Evolutionary conservation across 1,140 invertebrate species (phyloP), one percentile per base, ranked within the genome.

Genomic region (Halictus rubicundus): DNA sequence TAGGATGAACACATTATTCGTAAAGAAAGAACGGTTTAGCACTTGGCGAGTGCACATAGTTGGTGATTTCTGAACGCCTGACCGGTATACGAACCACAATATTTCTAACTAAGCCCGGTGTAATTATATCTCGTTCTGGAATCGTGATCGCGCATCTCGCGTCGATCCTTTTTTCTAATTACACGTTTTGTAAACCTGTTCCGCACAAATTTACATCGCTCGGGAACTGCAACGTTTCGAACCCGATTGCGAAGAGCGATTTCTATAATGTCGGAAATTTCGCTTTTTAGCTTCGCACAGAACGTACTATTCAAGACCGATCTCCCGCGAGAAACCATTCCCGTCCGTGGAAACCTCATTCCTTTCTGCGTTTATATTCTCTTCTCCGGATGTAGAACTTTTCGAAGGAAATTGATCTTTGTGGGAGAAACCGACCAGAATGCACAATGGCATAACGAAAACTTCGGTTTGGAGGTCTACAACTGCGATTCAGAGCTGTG

Each of bases 91-190:
- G 64, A 68, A 21, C 37, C 21, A 68, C 73, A 60, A 76, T 68
- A 68, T 76, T 59, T 76, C 65, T 76, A 76, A 76, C 65, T 76
- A 76, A 76, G 54, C 49, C 39, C 49, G 49, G 23, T 76, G 63
- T 76, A 68, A 76, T 76, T 59, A 76, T 52, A 27, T 76, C 73
- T 76, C 46, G 73, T 68, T 46, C 49, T 37, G 37, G 49, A 19
- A 76, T n/a, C n/a, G n/a, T n/a, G 52, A 76, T 76, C 68, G 68
- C 64, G 52, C n/a, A 42, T 57, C 71, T 76, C 64, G 49, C 25
- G 23, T 76, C 10, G 42, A 59, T 76, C 73, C 73, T 75, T 75
- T 75, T 75, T 75, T 68, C 73, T 76, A 76, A 76, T 76, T 76
- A 68, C 64, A 76, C 73, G 23, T 52, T 32, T 25, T 27, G 64